Base-by-base conservation (phyloP, 2,797 vertebrate species). In the Lacerta viridis region DNA sequence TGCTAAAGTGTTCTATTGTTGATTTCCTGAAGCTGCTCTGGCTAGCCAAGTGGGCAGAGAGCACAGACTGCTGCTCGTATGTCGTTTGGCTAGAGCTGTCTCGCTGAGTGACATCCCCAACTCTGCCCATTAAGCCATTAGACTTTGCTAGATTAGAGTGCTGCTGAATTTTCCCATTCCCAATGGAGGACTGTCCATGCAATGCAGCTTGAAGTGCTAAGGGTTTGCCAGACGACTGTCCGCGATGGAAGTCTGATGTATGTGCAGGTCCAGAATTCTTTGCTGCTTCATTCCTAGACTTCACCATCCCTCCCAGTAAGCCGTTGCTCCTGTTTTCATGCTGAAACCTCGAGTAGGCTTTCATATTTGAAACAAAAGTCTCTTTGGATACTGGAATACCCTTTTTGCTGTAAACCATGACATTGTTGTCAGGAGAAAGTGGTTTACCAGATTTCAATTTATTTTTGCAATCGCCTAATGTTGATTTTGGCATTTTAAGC, bases 401-500 rank as follows among this genome's bases (percentile, higher is more conserved):
- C 78, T 93, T 95, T 77, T 95, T 95, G 92, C 89, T 91, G 85
- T 92, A 95, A 76, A 97, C 94, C 90, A 71, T 96, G 88, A 97
- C 97, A 95, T 96, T 97, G 90, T 97, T 97, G 93, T 98, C 98
- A 72, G 97, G 97, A 93, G 98, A 98, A 68, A 98, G 96, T 0
- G 97, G 97, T 78, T 97, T 98, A 41, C 97, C 98, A 59, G 97
- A 96, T 94, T 98, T 99, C 91, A 96, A 88, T 91, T 95, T 96
- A 89, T 96, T 95, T 95, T 96, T 98, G 94, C 96, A 97, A 50
- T 98, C 98, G 90, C 98, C 98, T 10, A 97, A 83, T 33, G 97
- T 95, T 75, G 97, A 96, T 97, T 98, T 99, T 92, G 98, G 98
- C 98, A 99, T 99, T 97, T 99, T 99, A 90, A 99, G 97, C 95